These are phyloP conservation scores for Lagria hirta DNA, from an alignment of 2,888 invertebrate species.

Conservation along the genomic window DNA sequence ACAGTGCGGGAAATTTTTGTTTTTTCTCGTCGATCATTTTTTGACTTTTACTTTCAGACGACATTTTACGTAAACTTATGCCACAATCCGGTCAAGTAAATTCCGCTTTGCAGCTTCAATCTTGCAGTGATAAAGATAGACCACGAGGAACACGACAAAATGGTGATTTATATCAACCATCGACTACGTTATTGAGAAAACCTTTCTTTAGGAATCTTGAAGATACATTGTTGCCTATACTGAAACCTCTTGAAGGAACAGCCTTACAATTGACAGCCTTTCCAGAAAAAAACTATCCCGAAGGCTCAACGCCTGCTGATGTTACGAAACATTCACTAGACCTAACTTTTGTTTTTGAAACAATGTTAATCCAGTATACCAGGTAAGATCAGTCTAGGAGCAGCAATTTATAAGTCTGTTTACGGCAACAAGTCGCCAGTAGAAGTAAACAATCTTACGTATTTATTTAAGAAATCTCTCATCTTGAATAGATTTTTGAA, in stretches of 20 bases:
- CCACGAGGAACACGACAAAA: slow-evolving; percentile 57
- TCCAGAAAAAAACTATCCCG: slow-evolving; percentile 75
- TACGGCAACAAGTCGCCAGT: too few species aligned
- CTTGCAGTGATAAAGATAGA: slow-evolving; percentile 69
- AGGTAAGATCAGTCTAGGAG: slow-evolving; percentile 62
- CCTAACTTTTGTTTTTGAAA: slow-evolving; percentile 69
- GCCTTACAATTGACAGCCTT: slow-evolving; percentile 77
- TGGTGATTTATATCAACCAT: slow-evolving; percentile 41
- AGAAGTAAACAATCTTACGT: too few species aligned
- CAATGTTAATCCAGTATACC: slow-evolving; percentile 59
- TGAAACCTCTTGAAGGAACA: slow-evolving; percentile 79
- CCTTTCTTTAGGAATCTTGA: slow-evolving; percentile 63
- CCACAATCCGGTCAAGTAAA: slow-evolving; percentile 76
- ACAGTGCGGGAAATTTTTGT: too few species aligned
- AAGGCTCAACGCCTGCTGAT: slow-evolving; percentile 76
- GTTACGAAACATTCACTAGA: slow-evolving; percentile 87
- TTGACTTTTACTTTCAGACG: too few species aligned
- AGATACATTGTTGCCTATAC: slow-evolving; percentile 75
- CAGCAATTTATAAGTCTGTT: too few species aligned
- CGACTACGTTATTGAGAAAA: slow-evolving; percentile 41
- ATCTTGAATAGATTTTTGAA: too few species aligned
- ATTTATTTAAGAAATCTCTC: too few species aligned
- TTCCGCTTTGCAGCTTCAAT: slow-evolving; percentile 78
- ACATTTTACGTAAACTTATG: slow-evolving; percentile 62
- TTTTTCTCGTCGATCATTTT: too few species aligned